Evolutionary conservation across 2,113 vertebrate species (phyloP).

Genomic region (Potamarius usumacintae): DNA sequence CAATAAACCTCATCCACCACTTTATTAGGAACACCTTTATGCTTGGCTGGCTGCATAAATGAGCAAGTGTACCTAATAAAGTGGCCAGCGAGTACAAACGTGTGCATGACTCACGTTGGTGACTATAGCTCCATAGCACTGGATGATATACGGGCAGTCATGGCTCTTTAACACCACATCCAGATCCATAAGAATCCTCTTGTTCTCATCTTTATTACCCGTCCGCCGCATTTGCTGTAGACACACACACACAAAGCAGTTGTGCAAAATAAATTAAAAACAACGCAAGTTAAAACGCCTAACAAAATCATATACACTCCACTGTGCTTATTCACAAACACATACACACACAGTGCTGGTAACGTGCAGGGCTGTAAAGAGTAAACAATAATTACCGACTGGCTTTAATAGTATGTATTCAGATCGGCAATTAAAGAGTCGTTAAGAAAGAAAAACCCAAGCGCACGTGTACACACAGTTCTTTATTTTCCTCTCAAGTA

Average conservation of each 20-base stretch:
- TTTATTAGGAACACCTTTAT: neutral
- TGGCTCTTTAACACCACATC: conserved; percentile 95
- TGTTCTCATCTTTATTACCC: conserved; percentile 94
- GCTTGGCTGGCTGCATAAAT: neutral
- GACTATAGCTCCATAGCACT: conserved; percentile 94
- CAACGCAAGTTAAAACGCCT: neutral
- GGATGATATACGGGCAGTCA: conserved; percentile 94
- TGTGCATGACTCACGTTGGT: conserved; percentile 79
- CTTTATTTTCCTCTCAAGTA: neutral
- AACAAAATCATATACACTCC: neutral
- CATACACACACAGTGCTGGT: conserved; percentile 4
- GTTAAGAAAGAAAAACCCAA: conserved; percentile 7
- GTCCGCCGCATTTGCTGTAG: conserved; percentile 93
- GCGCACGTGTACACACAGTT: neutral
- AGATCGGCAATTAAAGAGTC: neutral
- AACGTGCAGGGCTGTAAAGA: conserved; percentile 12
- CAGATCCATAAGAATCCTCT: conserved; percentile 92
- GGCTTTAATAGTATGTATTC: conserved; percentile 7
- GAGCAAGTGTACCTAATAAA: neutral
- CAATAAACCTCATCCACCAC: neutral
- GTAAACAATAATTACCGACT: conserved; percentile 37
- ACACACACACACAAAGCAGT: conserved; percentile 26
- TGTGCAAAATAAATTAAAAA: neutral
- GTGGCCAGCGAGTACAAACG: neutral
- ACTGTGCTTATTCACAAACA: conserved; percentile 37